A percentile compares a stretch with the other conserved stretches of the same genome.
Evolutionary conservation across 2,888 invertebrate genomes (phyloP).

Genomic region (Nudaria mundana): DNA sequence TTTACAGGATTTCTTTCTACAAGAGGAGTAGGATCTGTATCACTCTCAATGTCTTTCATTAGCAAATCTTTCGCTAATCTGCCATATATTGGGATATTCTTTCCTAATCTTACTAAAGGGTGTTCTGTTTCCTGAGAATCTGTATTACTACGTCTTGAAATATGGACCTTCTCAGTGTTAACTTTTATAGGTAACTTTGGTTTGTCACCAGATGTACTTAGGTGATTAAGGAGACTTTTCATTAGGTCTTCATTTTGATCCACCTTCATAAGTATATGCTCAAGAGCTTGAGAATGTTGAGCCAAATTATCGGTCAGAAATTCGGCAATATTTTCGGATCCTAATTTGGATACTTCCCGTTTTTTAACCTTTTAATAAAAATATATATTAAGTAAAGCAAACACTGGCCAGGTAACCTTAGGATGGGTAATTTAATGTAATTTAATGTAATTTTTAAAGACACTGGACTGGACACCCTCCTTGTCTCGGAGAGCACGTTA

Average conservation of each 20-base stretch:
- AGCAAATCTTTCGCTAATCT: slow-evolving; percentile 46
- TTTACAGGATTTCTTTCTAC: slow-evolving; percentile 31
- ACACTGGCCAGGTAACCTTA: no score
- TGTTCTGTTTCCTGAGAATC: slow-evolving; percentile 27
- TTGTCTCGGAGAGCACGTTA: no score
- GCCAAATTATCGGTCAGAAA: slow-evolving; percentile 54
- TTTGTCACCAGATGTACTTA: slow-evolving; percentile 35
- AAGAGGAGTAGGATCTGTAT: slow-evolving; percentile 43
- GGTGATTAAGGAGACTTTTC: slow-evolving; percentile 44
- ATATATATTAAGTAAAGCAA: slow-evolving; percentile 21
- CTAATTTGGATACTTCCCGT: slow-evolving; percentile 29
- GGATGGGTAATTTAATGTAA: no score
- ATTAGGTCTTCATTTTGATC: slow-evolving; percentile 41
- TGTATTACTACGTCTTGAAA: slow-evolving; percentile 28
- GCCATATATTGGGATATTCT: slow-evolving; percentile 51
- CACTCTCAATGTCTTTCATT: slow-evolving; percentile 34
- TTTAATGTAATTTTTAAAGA: no score
- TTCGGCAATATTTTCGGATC: slow-evolving; percentile 25
- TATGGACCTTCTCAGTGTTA: slow-evolving; percentile 30
- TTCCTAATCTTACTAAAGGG: slow-evolving; percentile 44
- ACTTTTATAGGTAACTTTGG: slow-evolving; percentile 51
- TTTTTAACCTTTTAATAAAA: slow-evolving; percentile 47
- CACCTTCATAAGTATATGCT: slow-evolving; percentile 43
- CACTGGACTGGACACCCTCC: no score
- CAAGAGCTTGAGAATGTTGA: slow-evolving; percentile 55